phyloP scores from a whole-genome alignment of 2,113 vertebrate species.

The Aramus guarauna region DNA sequence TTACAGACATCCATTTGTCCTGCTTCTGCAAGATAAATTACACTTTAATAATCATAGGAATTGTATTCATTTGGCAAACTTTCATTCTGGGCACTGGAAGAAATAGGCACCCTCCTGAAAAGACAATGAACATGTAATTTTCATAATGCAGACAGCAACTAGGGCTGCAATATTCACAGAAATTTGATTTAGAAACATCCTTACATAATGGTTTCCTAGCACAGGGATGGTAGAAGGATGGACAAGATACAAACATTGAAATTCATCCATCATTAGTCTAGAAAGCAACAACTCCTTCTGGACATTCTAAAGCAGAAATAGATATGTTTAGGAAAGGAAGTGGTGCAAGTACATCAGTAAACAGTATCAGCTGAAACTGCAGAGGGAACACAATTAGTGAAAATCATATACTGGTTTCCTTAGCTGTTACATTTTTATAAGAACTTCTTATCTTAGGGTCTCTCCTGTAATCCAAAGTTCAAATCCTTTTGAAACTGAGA shows the following conservation, averaged over 20 bases:
- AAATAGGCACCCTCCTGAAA: background rate
- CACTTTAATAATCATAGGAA: background rate
- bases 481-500: background rate
- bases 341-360: background rate
- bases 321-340: background rate
- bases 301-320: background rate
- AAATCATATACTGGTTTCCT: background rate
- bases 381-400: background rate
- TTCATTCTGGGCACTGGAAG: background rate
- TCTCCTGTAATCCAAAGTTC: background rate
- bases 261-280: background rate
- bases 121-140: background rate
- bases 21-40: background rate
- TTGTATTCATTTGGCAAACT: background rate
- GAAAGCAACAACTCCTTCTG: background rate
- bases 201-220: background rate
- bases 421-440: background rate
- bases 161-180: background rate
- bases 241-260: background rate
- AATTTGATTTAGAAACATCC: background rate
- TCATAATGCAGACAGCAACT: background rate
- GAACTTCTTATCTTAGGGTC: background rate
- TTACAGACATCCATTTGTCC: background rate
- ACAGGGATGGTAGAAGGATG: background rate
- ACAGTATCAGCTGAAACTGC: background rate